Conservation (phyloP, 1,140 invertebrate genomes). For the Zelostemma sp. region DNA sequence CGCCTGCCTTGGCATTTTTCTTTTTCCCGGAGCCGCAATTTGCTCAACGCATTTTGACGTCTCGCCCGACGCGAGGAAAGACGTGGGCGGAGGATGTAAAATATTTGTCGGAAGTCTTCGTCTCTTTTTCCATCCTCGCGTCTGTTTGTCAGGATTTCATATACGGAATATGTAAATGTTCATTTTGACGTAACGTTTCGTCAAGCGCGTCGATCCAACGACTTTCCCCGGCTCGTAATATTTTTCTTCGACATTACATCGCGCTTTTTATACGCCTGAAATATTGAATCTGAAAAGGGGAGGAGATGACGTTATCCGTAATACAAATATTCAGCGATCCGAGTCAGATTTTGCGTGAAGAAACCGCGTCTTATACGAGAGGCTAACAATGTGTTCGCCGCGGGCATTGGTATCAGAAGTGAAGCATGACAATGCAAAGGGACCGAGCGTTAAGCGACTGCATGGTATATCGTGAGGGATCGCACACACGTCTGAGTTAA, state of each 20-base stretch:
- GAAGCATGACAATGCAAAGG: constrained; percentile 22
- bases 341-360: no score
- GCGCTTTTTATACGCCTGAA: no score
- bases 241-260: background rate
- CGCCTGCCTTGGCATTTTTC: no score
- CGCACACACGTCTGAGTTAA: constrained; percentile 6
- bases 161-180: constrained; percentile 4
- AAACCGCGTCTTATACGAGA: background rate
- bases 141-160: constrained; percentile 7
- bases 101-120: constrained; percentile 1
- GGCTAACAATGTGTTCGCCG: background rate
- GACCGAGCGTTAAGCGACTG: constrained; percentile 14
- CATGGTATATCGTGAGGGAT: background rate
- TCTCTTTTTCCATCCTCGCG: constrained; percentile 1
- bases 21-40: no score
- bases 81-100: background rate
- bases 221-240: background rate
- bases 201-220: background rate
- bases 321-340: no score
- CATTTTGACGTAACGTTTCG: constrained; percentile 4
- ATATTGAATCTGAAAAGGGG: no score
- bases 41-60: background rate
- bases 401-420: background rate
- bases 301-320: no score
- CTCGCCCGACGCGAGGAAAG: background rate